Evolutionary conservation across 1,140 invertebrate genomes (phyloP), one percentile per base, ranked within the genome.

Genomic region (Aphelinus certus): DNA sequence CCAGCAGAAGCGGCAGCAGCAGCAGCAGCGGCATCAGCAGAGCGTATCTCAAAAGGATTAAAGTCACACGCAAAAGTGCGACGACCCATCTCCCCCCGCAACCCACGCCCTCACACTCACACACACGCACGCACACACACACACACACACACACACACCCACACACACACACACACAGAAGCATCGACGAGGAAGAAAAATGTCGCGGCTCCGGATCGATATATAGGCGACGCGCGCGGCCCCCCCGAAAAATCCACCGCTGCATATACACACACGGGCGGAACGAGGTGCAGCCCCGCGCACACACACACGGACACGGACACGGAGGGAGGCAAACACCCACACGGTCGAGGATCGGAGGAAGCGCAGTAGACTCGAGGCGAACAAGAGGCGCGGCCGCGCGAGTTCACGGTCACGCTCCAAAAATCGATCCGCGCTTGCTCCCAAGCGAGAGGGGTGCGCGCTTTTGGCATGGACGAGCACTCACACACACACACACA

Each of bases 1-100:
- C 7, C 57, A 79, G 71, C 74, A 77, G 78, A 75, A 76, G 76
- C 72, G 80, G 78, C 74, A 78, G 76, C 71, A 70, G 77, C 77
- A 79, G 76, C 77, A 73, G 76, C 72, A 76, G 73, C 74, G 76
- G 49, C 62, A 62, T 64, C 53, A 56, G 47, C 71, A 78, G 64
- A 73, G 67, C 65, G 63, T 78, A 69, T 70, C 56, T 74, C 63
- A 76, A 71, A 26, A 26, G 26, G 26, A 75, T 5, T 26, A 65
- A 49, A 42, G 7, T 65, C 2, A 43, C 43, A 57, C 42, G n/a
- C 65, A 42, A 65, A 42, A n/a, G 45, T 62, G 61, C 43, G 53
- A 80, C 46, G 73, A 79, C 45, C 60, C 10, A 43, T 43, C 46
- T 62, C 47, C 43, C 43, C 51, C 26, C 26, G 26, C 26, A 26